Percentiles rank a stretch among this genome's conserved stretches.
phyloP scores from a whole-genome alignment of 1,140 invertebrate species.

The Scaptomyza pallida region DNA sequence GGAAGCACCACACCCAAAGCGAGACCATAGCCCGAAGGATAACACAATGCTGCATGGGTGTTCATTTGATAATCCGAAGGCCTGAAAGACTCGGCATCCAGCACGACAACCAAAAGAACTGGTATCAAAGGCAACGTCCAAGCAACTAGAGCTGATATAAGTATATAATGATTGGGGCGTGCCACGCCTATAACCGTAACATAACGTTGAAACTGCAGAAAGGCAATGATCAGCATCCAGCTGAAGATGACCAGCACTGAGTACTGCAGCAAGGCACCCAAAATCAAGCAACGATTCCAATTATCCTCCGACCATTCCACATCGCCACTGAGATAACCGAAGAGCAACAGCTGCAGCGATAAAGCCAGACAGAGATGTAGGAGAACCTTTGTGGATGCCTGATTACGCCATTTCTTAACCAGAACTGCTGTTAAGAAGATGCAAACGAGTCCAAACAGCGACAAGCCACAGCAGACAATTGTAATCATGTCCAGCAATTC shows the following conservation, averaged over 20 bases:
- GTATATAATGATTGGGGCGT: slow-evolving; percentile 85
- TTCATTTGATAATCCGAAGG: slow-evolving; percentile 48
- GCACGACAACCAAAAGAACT: slow-evolving; percentile 84
- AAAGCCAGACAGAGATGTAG: slow-evolving; percentile 86
- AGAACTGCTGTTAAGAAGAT: slow-evolving; percentile 86
- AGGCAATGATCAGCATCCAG: slow-evolving; percentile 88
- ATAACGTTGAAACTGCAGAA: slow-evolving; percentile 87
- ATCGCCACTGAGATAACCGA: slow-evolving; percentile 60
- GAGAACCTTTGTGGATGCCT: slow-evolving; percentile 87
- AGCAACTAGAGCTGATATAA: slow-evolving; percentile 85
- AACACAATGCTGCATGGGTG: slow-evolving; percentile 84
- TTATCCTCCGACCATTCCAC: slow-evolving; percentile 22
- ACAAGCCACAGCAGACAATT: slow-evolving; percentile 86
- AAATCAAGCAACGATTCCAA: slow-evolving; percentile 81
- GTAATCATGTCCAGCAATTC: slow-evolving; percentile 86
- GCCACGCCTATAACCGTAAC: slow-evolving; percentile 86
- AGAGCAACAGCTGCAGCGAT: slow-evolving; percentile 86
- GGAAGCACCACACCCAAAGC: slow-evolving; percentile 86
- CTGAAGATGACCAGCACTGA: slow-evolving; percentile 87
- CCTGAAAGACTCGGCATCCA: slow-evolving; percentile 85
- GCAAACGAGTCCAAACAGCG: slow-evolving; percentile 85
- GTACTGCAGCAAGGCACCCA: slow-evolving; percentile 87
- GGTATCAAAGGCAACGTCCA: slow-evolving; percentile 86
- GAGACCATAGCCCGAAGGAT: slow-evolving; percentile 86
- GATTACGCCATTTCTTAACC: slow-evolving; percentile 86